Conservation (phyloP, 2,113 vertebrate genomes). For the Grallaria varia region DNA sequence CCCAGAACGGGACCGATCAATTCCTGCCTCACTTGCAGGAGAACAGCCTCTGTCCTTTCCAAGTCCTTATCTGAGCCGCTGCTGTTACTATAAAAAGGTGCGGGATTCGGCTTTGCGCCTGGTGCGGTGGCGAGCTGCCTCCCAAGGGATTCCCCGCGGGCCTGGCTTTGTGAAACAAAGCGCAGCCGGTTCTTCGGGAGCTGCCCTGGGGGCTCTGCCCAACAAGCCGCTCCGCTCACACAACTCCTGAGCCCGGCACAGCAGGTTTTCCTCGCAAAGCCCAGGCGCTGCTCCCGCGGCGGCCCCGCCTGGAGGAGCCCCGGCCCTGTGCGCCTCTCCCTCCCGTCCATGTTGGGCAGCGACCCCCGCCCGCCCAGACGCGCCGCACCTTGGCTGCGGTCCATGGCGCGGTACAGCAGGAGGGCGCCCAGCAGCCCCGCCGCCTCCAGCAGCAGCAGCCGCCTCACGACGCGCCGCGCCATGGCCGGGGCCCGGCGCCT, state of each 20-base stretch:
- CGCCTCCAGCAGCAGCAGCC: neutral
- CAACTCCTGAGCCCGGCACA: no score
- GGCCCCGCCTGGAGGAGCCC: neutral
- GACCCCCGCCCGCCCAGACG: no score
- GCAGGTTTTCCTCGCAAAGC: neutral
- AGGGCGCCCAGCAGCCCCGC: neutral
- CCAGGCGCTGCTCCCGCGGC: no score
- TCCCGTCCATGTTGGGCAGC: neutral
- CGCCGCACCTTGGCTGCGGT: slow-evolving; percentile 28
- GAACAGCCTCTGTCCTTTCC: neutral
- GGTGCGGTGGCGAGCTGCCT: rapidly evolving
- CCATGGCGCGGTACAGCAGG: slow-evolving; percentile 47
- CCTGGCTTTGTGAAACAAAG: rapidly evolving
- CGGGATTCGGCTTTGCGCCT: no score
- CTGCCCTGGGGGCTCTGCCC: rapidly evolving
- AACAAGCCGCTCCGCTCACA: rapidly evolving
- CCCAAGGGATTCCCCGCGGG: rapidly evolving
- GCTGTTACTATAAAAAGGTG: rapidly evolving
- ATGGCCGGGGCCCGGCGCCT: neutral
- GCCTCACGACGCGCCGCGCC: rapidly evolving
- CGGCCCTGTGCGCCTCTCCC: no score
- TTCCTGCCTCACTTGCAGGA: neutral
- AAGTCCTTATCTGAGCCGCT: no score
- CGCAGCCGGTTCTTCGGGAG: neutral
- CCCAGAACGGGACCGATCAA: neutral